These are phyloP conservation scores for Erpornis zantholeuca DNA, from an alignment of 2,113 vertebrate species.

Conservation along the genomic window DNA sequence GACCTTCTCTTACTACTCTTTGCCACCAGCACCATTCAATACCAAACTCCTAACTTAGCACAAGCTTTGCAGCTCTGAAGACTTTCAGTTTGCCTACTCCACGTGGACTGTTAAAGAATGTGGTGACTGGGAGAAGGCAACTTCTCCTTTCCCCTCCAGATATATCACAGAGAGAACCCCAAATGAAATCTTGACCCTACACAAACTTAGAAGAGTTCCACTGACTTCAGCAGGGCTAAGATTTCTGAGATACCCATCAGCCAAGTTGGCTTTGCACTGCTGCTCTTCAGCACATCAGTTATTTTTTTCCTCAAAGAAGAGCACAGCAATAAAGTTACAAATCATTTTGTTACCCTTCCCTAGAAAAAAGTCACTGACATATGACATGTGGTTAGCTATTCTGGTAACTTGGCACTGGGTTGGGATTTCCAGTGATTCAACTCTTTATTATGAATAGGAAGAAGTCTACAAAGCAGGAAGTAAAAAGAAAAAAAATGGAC, in stretches of 20 bases:
- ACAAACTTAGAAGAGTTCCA: neutral
- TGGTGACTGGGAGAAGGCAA: neutral
- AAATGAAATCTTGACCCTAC: neutral
- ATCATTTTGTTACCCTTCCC: constrained; percentile 15
- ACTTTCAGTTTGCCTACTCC: neutral
- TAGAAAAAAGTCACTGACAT: constrained; percentile 44
- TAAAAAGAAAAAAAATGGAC: neutral
- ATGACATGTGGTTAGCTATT: constrained; percentile 42
- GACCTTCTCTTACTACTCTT: neutral
- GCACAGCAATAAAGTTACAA: neutral
- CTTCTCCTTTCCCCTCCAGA: neutral
- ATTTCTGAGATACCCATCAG: neutral
- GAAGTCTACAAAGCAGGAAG: constrained; percentile 49
- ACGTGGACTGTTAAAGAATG: neutral
- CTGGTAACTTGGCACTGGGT: constrained; percentile 22
- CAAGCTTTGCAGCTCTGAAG: neutral
- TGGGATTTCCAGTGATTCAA: constrained; percentile 64
- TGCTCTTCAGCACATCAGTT: neutral
- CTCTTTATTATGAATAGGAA: constrained; percentile 41
- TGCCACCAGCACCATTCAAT: neutral
- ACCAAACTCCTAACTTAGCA: neutral
- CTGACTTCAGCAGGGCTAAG: neutral
- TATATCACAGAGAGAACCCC: neutral
- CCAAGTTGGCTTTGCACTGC: neutral
- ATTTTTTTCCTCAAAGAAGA: neutral